Evolutionary conservation across 2,888 invertebrate species (phyloP).

Genomic region (Cordilura impudica): DNA sequence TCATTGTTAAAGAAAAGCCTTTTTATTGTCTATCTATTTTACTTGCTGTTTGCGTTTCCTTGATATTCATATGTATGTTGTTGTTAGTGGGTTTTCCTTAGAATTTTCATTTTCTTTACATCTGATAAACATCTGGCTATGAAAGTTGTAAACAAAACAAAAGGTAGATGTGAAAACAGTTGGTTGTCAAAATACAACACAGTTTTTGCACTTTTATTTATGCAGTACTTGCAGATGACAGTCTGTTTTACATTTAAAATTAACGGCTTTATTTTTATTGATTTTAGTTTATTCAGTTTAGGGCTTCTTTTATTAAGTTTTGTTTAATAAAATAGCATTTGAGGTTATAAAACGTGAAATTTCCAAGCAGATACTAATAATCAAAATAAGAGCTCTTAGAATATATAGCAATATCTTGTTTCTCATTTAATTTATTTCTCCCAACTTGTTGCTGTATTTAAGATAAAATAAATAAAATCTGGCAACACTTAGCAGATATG

Average conservation of each 20-base stretch:
- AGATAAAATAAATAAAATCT: too few species aligned
- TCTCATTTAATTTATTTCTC: too few species aligned
- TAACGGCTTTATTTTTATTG: not conserved
- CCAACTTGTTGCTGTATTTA: too few species aligned
- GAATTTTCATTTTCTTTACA: conserved; percentile 21
- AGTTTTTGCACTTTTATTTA: not conserved
- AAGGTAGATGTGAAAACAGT: not conserved
- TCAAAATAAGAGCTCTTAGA: too few species aligned
- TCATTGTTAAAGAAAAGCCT: conserved; percentile 18
- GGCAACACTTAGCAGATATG: too few species aligned
- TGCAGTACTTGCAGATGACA: not conserved
- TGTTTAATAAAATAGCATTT: too few species aligned
- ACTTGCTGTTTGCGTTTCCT: conserved; percentile 25
- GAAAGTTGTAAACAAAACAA: conserved; percentile 30
- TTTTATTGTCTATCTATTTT: not conserved
- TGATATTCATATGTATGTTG: not conserved
- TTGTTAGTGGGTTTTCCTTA: conserved; percentile 5
- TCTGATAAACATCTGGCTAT: conserved; percentile 19
- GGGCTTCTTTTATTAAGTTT: too few species aligned
- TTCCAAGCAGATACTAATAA: too few species aligned
- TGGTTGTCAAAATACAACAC: not conserved
- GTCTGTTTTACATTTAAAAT: not conserved
- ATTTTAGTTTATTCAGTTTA: too few species aligned
- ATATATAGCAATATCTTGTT: too few species aligned
- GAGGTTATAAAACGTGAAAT: too few species aligned